Evolutionary conservation across 2,113 vertebrate species (phyloP).

Genomic region (Pyrgilauda ruficollis): DNA sequence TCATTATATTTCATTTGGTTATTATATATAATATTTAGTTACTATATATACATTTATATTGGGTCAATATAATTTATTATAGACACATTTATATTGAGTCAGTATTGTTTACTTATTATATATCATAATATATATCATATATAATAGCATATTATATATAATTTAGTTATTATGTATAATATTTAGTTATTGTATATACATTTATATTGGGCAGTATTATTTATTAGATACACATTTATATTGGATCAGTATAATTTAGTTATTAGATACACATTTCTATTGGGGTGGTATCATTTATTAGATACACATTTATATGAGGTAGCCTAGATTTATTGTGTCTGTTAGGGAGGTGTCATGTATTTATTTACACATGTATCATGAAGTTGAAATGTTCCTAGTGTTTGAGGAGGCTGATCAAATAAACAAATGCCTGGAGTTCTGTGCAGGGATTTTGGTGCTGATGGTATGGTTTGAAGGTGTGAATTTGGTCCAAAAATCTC

Average conservation of each 20-base stretch:
- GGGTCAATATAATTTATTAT: too few species aligned
- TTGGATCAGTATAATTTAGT: too few species aligned
- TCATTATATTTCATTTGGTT: too few species aligned
- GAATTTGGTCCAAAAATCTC: background rate
- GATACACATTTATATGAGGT: accelerated
- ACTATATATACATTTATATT: too few species aligned
- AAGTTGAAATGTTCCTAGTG: background rate
- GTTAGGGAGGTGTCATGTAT: accelerated
- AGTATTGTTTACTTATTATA: too few species aligned
- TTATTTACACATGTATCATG: accelerated
- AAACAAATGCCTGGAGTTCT: background rate
- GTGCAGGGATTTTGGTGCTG: background rate
- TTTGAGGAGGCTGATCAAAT: background rate
- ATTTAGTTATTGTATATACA: too few species aligned
- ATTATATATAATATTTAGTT: too few species aligned
- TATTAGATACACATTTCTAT: accelerated
- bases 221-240: background rate
- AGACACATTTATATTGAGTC: too few species aligned
- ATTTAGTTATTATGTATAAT: too few species aligned
- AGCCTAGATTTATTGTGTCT: background rate
- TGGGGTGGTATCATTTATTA: accelerated
- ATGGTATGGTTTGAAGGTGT: background rate
- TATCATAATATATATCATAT: too few species aligned
- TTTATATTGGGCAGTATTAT: accelerated
- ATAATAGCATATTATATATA: too few species aligned